These are phyloP conservation scores for Erebia palarica DNA, from an alignment of 2,888 invertebrate genomes.

Conservation along the genomic window DNA sequence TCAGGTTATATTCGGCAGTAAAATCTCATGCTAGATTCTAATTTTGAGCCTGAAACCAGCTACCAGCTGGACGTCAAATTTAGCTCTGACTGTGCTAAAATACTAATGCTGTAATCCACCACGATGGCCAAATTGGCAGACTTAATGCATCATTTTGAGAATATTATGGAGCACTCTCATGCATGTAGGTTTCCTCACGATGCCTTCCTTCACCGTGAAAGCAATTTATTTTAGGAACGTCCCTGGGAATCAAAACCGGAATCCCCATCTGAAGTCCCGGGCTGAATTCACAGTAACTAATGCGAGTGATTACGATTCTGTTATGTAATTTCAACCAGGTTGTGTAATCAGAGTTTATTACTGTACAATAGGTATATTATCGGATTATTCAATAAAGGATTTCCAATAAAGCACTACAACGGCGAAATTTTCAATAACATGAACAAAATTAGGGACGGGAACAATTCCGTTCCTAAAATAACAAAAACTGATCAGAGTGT, in stretches of 20 bases:
- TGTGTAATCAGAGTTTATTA: neutral
- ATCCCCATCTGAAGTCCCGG: neutral
- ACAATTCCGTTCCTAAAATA: slow-evolving; percentile 16
- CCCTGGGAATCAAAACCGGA: no score
- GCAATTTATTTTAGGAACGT: no score
- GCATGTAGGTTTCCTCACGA: no score
- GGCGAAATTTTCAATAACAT: slow-evolving; percentile 20
- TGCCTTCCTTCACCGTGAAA: no score
- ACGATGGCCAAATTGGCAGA: no score
- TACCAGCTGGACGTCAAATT: no score
- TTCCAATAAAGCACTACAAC: slow-evolving; percentile 16
- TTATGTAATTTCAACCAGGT: neutral
- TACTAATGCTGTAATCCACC: no score
- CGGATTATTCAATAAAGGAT: slow-evolving; percentile 8
- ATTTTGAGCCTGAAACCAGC: no score
- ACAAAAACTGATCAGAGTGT: slow-evolving; percentile 14
- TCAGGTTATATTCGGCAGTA: no score
- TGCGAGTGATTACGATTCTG: neutral
- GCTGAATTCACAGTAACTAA: neutral
- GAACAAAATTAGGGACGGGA: slow-evolving; percentile 14
- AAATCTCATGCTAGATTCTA: no score
- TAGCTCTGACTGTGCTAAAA: no score
- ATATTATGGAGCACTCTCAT: neutral
- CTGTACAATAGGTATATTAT: slow-evolving; percentile 7
- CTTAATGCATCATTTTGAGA: neutral